phyloP scores from a whole-genome alignment of 1,140 invertebrate species.

The Drosophila azteca region DNA sequence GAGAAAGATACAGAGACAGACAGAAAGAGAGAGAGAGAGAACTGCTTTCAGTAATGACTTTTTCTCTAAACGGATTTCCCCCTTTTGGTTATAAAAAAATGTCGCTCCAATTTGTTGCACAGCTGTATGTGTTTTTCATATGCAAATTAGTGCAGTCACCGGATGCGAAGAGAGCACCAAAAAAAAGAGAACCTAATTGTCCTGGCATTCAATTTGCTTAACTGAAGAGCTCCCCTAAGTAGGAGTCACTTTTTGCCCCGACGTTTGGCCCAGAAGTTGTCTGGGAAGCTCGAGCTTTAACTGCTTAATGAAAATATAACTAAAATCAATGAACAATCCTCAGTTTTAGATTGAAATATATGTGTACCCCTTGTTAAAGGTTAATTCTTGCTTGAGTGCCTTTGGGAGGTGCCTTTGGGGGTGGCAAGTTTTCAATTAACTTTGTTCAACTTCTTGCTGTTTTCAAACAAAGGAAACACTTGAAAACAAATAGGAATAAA shows the following conservation, averaged over 20 bases:
- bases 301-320: constrained; percentile 26
- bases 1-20: background rate
- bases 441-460: constrained; percentile 35
- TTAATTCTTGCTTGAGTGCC: constrained; percentile 3
- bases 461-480: background rate
- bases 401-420: no score
- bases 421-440: constrained; percentile 18
- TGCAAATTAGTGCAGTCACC: constrained; percentile 64
- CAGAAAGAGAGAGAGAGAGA: background rate
- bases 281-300: constrained; percentile 51
- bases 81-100: constrained; percentile 48
- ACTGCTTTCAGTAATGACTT: no score
- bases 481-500: background rate
- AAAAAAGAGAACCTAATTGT: constrained; percentile 68
- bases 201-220: constrained; percentile 73
- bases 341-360: no score
- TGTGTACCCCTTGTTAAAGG: constrained; percentile 4
- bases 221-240: constrained; percentile 38
- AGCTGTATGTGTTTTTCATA: constrained; percentile 42
- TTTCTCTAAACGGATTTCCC: constrained; percentile 23
- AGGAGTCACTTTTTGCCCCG: background rate
- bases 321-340: no score
- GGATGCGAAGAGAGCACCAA: constrained; percentile 33
- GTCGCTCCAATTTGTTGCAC: constrained; percentile 54
- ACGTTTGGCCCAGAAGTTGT: constrained; percentile 28